A percentile compares a stretch with the other conserved stretches of the same genome.
phyloP scores from a whole-genome alignment of 1,140 invertebrate species.

The Diachasma alloeum region DNA sequence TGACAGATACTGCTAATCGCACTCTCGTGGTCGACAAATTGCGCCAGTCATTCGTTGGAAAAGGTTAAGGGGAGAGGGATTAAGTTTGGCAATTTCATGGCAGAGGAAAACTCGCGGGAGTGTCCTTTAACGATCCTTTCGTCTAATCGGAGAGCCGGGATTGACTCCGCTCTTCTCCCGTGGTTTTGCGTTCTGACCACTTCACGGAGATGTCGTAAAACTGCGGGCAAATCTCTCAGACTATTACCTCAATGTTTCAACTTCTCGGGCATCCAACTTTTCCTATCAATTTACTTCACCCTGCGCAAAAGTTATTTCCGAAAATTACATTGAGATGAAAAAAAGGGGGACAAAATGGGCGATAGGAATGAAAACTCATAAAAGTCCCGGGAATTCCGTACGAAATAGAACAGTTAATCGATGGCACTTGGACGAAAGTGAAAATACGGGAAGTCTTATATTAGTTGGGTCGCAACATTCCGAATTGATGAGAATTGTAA shows the following conservation, averaged over 20 bases:
- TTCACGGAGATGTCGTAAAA: neutral
- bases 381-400: neutral
- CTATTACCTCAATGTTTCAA: neutral
- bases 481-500: slow-evolving; percentile 39
- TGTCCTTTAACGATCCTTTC: slow-evolving; percentile 31
- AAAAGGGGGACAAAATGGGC: neutral
- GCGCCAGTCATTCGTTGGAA: neutral
- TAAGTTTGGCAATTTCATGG: slow-evolving; percentile 5
- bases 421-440: slow-evolving; percentile 10
- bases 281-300: neutral
- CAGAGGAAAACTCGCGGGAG: neutral
- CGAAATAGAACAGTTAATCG: neutral
- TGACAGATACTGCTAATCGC: neutral
- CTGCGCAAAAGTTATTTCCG: neutral
- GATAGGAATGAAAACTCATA: slow-evolving; percentile 15
- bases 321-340: neutral
- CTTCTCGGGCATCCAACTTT: neutral
- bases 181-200: neutral
- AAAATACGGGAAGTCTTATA: slow-evolving; percentile 16
- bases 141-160: slow-evolving; percentile 26
- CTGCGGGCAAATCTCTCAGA: neutral
- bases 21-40: neutral
- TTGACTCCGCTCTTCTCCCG: neutral
- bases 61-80: neutral
- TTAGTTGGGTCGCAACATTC: neutral